These are phyloP conservation scores for Rhinolophus ferrumequinum DNA, from an alignment of 2,113 vertebrate species.

Conservation along the genomic window DNA sequence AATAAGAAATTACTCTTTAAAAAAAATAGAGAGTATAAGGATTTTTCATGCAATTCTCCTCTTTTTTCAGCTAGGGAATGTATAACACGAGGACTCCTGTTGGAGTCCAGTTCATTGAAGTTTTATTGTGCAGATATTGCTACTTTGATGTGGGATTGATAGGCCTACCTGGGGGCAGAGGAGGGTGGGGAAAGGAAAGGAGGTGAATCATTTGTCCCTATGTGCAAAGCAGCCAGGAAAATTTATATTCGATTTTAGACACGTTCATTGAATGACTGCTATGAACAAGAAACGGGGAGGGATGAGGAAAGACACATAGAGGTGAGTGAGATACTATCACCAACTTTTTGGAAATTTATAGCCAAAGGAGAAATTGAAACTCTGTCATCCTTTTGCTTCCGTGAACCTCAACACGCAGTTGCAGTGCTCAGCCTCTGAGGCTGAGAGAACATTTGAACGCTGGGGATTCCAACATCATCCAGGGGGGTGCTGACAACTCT, in stretches of 20 bases:
- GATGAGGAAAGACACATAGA: background rate
- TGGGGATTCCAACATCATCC: background rate
- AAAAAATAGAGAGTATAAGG: background rate
- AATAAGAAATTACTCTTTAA: background rate
- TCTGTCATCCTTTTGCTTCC: background rate
- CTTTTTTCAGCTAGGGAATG: background rate
- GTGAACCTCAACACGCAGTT: background rate
- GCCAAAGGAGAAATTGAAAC: background rate
- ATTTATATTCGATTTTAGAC: background rate
- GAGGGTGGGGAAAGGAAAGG: background rate
- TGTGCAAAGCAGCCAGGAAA: background rate
- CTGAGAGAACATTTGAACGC: background rate
- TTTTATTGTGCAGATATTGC: background rate
- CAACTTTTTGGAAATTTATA: background rate
- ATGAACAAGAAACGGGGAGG: background rate
- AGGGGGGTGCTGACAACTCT: background rate
- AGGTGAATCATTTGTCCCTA: constrained; percentile 27
- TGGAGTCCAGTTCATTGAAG: background rate
- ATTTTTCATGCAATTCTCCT: background rate
- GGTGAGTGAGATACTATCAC: background rate
- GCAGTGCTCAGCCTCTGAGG: background rate
- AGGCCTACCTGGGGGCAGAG: background rate
- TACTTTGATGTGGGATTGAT: background rate
- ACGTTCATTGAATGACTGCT: background rate
- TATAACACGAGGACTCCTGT: background rate